Evolutionary conservation across 2,797 vertebrate genomes (phyloP), one percentile per base, ranked within the genome.

Genomic region (Arctocebus calabarensis): DNA sequence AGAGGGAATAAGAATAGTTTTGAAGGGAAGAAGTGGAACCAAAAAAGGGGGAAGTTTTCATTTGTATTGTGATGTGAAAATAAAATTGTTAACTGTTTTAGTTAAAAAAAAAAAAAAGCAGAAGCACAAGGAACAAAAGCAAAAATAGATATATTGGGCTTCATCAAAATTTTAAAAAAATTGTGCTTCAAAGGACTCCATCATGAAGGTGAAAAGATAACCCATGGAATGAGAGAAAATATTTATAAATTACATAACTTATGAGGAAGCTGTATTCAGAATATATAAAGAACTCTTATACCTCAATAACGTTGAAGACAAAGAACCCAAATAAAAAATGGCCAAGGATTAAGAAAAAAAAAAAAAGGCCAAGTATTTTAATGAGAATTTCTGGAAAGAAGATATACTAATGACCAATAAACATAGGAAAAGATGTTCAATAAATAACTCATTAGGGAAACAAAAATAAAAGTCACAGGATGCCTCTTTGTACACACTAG

Each of bases 281-380:
- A 90, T 66, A 75, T 11, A 74, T 66, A 66, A 84, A 59, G 52
- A 79, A 62, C 25, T 64, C 62, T 91, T 86, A 73, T 13, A 89
- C 74, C 1, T 37, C 27, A 93, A 73, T 73, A 84, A 66, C 94
- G 83, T n/a, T 68, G n/a, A 4, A 94, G 55, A 88, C 25, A 91
- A 79, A 86, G 9, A 84, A 89, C 64, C 57, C n/a, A 37, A 70
- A 52, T 68, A 55, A 22, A 84, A 71, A 87, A 81, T 55, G n/a
- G 19, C 81, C 79, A 84, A 89, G 34, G 29, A 55, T 90, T 91
- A 40, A 40, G 40, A 40, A 40, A 37, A 70, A 52, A 37, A 70
- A 52, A 84, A 71, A 87, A 81, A 48, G n/a, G 19, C 81, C 79
- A 84, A 89, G 34, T 25, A 55, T 90, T 91, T 87, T 89, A 84